Conservation (phyloP, 2,888 invertebrate genomes). For the Oscheius sp. region DNA sequence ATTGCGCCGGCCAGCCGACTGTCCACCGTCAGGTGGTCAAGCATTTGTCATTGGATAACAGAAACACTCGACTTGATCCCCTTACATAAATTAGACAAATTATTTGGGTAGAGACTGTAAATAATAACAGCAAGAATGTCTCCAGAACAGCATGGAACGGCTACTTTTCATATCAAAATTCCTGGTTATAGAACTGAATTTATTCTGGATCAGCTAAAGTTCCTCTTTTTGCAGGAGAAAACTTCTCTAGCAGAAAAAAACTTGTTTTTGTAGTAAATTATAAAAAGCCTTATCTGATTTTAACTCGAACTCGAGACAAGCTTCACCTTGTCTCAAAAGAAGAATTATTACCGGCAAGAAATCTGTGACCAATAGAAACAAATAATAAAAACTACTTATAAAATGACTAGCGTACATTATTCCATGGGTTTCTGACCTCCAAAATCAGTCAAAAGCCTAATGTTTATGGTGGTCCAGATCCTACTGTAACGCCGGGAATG, state of each 20-base stretch:
- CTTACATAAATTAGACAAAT: neutral
- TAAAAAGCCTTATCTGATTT: no score
- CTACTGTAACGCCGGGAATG: slow-evolving; percentile 22
- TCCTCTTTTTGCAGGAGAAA: no score
- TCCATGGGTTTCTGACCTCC: neutral
- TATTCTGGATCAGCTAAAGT: no score
- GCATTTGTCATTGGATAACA: slow-evolving; percentile 16
- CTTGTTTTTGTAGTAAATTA: no score
- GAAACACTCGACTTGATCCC: slow-evolving; percentile 19
- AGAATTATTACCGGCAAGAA: no score
- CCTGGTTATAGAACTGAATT: neutral
- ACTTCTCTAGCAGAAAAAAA: no score
- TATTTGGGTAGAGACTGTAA: neutral
- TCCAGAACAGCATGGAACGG: neutral
- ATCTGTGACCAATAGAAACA: neutral
- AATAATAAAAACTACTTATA: neutral
- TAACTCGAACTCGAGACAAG: no score
- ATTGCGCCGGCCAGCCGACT: slow-evolving; percentile 23
- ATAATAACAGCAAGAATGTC: neutral
- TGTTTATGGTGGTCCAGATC: neutral
- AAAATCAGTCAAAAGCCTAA: slow-evolving; percentile 1
- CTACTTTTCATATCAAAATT: neutral
- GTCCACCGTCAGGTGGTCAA: slow-evolving; percentile 31
- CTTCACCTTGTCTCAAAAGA: no score
- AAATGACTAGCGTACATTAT: neutral